These are phyloP conservation scores for Tachuris rubrigastra DNA, from an alignment of 2,113 vertebrate genomes.

Conservation along the genomic window DNA sequence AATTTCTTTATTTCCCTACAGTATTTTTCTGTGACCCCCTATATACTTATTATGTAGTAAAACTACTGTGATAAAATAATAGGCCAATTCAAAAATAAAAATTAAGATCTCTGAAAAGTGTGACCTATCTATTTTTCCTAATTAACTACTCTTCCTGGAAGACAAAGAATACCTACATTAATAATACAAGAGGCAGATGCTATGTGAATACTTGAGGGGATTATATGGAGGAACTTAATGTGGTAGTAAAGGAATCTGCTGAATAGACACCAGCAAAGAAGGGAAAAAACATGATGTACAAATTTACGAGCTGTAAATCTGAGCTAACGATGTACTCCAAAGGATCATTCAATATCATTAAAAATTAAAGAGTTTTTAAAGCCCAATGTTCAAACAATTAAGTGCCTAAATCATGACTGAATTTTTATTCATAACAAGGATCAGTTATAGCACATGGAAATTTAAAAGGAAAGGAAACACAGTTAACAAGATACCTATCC, in stretches of 20 bases:
- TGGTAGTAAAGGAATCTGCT: neutral
- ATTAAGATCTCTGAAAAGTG: neutral
- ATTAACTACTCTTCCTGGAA: neutral
- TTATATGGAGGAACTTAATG: neutral
- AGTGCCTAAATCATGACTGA: neutral
- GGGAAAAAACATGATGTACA: neutral
- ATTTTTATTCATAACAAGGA: neutral
- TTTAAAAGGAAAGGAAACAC: neutral
- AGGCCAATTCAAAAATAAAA: neutral
- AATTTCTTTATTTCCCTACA: neutral
- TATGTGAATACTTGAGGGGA: neutral
- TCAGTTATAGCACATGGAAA: neutral
- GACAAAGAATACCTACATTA: neutral
- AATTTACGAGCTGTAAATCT: neutral
- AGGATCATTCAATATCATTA: neutral
- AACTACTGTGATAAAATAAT: neutral
- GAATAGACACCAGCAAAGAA: neutral
- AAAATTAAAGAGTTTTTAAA: conserved; percentile 6
- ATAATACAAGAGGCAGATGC: neutral
- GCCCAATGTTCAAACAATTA: neutral
- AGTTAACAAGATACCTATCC: neutral
- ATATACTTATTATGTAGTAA: neutral
- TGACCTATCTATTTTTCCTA: neutral
- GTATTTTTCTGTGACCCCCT: neutral
- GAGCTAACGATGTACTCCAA: neutral